These are phyloP conservation scores for Hippocampus comes DNA, from an alignment of 2,113 vertebrate genomes.

Conservation along the genomic window DNA sequence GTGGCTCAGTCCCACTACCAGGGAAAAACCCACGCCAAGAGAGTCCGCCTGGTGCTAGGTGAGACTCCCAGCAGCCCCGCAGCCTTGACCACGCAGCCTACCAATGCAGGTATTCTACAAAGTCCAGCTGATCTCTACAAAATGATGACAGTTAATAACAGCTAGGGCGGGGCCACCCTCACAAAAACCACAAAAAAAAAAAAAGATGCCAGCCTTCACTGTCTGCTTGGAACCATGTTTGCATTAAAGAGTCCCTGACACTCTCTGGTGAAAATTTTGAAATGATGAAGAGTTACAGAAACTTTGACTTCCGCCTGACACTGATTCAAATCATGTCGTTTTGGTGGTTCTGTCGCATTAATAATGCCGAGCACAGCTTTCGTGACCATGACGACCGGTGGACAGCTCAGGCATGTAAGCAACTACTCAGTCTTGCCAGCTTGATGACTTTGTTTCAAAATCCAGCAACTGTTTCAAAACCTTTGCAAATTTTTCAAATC, in stretches of 20 bases:
- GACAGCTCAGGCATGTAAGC: neutral
- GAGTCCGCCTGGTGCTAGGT: conserved; percentile 78
- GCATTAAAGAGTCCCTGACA: neutral
- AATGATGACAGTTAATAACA: no score
- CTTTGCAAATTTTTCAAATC: no score
- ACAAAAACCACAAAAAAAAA: no score
- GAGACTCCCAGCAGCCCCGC: conserved; percentile 63
- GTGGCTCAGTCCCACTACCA: conserved; percentile 84
- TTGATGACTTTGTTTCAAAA: neutral
- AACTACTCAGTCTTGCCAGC: neutral
- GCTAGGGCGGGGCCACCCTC: neutral
- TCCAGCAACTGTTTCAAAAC: neutral
- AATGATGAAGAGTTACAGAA: neutral
- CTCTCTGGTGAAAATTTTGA: neutral
- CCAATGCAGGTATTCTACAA: conserved; percentile 53
- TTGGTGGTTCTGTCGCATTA: neutral
- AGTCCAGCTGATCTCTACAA: neutral
- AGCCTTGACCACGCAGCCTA: conserved; percentile 53
- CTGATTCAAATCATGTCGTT: neutral
- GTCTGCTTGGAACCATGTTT: no score
- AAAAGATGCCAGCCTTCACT: neutral
- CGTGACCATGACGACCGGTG: neutral
- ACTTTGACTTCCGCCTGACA: neutral
- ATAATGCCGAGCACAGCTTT: neutral
- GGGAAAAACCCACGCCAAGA: conserved; percentile 81